Percentiles rank a stretch among this genome's conserved stretches.
Conservation (phyloP, 2,888 invertebrate genomes). For the Hirtodrosophila cameraria region DNA sequence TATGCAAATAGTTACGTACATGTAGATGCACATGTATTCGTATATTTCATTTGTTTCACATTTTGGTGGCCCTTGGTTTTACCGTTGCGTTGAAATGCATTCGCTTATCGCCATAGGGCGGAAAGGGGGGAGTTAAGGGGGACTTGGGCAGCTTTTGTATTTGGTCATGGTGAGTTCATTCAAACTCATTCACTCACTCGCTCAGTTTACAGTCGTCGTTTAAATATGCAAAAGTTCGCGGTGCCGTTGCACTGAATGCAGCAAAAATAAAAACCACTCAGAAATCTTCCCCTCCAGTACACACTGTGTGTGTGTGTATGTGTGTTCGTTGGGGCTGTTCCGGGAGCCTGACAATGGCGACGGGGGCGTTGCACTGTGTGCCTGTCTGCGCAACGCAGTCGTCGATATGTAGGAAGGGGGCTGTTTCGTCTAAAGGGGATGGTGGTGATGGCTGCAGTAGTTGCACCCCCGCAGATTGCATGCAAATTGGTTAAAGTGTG, state of each 20-base stretch:
- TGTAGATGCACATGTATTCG: constrained; percentile 35
- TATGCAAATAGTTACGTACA: constrained; percentile 18
- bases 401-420: constrained; percentile 7
- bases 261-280: constrained; percentile 45
- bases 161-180: constrained; percentile 77
- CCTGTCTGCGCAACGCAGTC: constrained; percentile 55
- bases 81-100: constrained; percentile 64
- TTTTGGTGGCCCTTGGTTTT: constrained; percentile 34
- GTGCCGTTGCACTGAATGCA: constrained; percentile 60
- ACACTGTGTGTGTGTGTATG: no score
- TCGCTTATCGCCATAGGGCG: constrained; percentile 40
- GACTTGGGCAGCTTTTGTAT: constrained; percentile 40
- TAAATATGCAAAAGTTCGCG: constrained; percentile 78
- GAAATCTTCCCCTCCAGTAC: not conserved
- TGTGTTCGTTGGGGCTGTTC: not conserved
- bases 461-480: constrained; percentile 79
- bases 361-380: constrained; percentile 66
- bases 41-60: constrained; percentile 59
- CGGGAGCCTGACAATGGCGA: constrained; percentile 37
- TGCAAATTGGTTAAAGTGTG: constrained; percentile 83
- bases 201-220: constrained; percentile 53
- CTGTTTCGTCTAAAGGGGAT: constrained; percentile 2
- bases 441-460: constrained; percentile 18
- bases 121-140: constrained; percentile 2
- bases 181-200: constrained; percentile 78